Base-by-base conservation (phyloP, 1,140 invertebrate species). In the Panagrolaimus sp. region DNA sequence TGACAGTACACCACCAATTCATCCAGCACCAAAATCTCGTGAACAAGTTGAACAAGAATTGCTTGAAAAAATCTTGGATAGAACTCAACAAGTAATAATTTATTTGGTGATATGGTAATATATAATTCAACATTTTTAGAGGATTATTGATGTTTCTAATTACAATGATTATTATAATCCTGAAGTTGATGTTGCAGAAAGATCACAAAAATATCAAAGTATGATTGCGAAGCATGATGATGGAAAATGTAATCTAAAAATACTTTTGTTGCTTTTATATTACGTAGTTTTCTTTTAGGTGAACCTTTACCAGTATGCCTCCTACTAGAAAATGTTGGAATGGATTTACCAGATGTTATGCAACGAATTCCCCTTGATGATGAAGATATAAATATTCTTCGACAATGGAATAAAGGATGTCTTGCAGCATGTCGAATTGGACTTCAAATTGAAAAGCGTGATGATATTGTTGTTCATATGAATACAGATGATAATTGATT, bases 41-140 rank as follows among this genome's bases (percentile, higher is more conserved):
- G 68, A 70, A 24, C 68, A 70, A 43, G 28, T 68, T n/a, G 68
- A 70, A 52, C 67, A 65, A 21, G 68, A 65, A 12, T 47, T 70
- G 6, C 21, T 70, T 9, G 38, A 70, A 28, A 65, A 47, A 47
- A 70, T 70, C 38, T 52, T 70, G 32, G 28, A 70, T 48, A 26
- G 43, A 8, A 52, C 68, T 14, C 68, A 70, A 67, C 65, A 70
- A 38, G 68, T 70, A 26, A 47, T 15, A 24, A n/a, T 24, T 10
- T 26, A 17, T 68, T 26, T 5, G 9, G 68, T 64, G 15, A 9
- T n/a, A 45, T 32, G 0, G 14, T 6, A 58, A 12, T 58, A 43
- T 52, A 52, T 17, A 12, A 43, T 43, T 67, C 28, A 24, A 12
- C 7, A 67, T 6, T 28, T n/a, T 46, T 67, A 70, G 68, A 47